phyloP scores from a whole-genome alignment of 2,888 invertebrate species.

The Chironomus tentans region DNA sequence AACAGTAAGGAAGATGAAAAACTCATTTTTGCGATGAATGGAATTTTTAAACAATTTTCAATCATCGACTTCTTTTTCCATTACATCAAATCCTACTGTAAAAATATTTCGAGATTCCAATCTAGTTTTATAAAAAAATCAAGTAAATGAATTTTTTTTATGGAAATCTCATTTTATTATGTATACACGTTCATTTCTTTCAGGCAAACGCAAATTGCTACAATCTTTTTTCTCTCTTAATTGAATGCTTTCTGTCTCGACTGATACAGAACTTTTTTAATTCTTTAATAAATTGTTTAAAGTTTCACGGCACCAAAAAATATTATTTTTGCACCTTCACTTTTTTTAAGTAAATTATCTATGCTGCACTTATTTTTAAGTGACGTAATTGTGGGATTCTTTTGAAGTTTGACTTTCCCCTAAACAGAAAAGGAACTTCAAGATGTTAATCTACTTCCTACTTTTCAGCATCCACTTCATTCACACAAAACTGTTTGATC shows the following conservation, averaged over 20 bases:
- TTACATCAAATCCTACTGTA: background rate
- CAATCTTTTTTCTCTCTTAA: background rate
- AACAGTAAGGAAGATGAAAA: background rate
- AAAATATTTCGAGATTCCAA: background rate
- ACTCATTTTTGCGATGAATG: background rate
- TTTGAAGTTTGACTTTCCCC: too few relatives aligned
- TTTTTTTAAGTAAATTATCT: background rate
- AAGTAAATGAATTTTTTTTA: too few relatives aligned
- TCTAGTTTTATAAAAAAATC: background rate
- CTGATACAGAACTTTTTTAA: background rate
- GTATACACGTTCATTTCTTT: background rate
- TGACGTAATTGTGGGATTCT: too few relatives aligned
- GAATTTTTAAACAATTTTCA: background rate
- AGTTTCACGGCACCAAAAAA: background rate
- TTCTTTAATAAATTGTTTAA: background rate
- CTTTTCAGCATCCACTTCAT: background rate
- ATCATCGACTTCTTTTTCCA: background rate
- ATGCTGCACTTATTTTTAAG: background rate
- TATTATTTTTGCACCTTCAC: too few relatives aligned
- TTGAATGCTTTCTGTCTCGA: background rate
- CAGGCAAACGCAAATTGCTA: background rate
- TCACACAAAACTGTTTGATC: background rate
- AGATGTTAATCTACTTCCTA: too few relatives aligned
- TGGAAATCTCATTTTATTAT: background rate
- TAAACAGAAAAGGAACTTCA: too few relatives aligned